phyloP scores from a whole-genome alignment of 2,113 vertebrate genomes.

The Hydrochoerus hydrochaeris region DNA sequence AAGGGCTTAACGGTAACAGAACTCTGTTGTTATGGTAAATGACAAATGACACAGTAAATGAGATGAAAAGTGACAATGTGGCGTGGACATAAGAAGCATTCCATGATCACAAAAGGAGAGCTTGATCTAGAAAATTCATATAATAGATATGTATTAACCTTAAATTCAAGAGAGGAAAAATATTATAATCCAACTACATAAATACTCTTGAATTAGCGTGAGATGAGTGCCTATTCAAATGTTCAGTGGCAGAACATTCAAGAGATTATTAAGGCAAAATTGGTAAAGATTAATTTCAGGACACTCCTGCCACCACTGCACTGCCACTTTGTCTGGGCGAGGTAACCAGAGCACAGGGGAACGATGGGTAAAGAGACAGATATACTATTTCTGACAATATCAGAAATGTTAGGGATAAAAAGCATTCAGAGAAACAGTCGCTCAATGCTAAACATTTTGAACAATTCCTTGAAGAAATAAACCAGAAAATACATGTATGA shows the following conservation, averaged over 20 bases:
- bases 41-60: neutral
- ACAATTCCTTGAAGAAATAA: conserved; percentile 12
- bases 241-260: neutral
- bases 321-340: neutral
- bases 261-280: neutral
- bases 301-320: neutral
- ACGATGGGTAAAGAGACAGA: neutral
- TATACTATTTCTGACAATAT: neutral
- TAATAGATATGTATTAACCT: neutral
- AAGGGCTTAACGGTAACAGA: neutral
- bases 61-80: neutral
- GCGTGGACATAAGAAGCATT: neutral
- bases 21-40: neutral
- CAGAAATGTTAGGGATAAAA: neutral
- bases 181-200: neutral
- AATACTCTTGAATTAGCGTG: too few relatives aligned
- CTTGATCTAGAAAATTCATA: neutral
- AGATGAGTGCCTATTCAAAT: neutral
- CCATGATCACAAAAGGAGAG: neutral
- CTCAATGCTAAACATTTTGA: conserved; percentile 3
- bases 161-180: neutral
- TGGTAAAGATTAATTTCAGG: neutral
- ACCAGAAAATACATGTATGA: neutral
- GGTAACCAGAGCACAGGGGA: neutral
- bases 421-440: neutral